Percentiles rank a stretch among this genome's conserved stretches.
These are phyloP conservation scores for Drosophila trapezifrons DNA, from an alignment of 1,140 invertebrate genomes.

Conservation along the genomic window DNA sequence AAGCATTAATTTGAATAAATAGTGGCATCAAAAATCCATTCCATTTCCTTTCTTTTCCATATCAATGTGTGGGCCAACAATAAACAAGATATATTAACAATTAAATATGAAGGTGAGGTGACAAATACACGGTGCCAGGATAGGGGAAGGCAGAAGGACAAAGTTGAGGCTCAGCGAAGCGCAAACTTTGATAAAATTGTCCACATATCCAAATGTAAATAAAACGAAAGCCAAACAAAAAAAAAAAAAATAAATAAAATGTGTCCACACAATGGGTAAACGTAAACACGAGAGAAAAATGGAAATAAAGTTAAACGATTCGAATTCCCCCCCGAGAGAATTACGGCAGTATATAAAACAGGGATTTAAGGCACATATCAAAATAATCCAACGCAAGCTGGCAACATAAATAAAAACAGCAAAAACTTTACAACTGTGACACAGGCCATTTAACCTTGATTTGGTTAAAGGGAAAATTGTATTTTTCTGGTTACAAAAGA, in stretches of 20 bases:
- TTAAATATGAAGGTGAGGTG: constrained; percentile 26
- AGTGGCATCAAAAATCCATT: not conserved
- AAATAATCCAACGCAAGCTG: constrained; percentile 16
- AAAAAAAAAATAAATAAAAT: not conserved
- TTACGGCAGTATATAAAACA: constrained; percentile 23
- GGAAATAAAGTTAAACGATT: constrained; percentile 33
- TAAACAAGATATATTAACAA: constrained; percentile 34
- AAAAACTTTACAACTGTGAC: constrained; percentile 8
- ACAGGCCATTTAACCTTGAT: not conserved
- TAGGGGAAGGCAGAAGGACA: not conserved
- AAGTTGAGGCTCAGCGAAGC: constrained; percentile 42
- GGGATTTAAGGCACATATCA: constrained; percentile 19
- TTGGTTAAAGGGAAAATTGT: not conserved
- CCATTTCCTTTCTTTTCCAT: not conserved
- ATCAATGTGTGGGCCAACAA: constrained; percentile 6
- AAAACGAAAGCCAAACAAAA: constrained; percentile 29
- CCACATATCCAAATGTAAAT: constrained; percentile 32
- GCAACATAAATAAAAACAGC: not conserved
- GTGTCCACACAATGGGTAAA: constrained; percentile 16
- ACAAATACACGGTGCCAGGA: constrained; percentile 7
- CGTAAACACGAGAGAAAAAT: constrained; percentile 26
- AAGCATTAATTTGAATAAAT: not conserved
- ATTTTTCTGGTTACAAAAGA: not conserved
- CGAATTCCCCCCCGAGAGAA: constrained; percentile 21
- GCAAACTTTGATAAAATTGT: constrained; percentile 56